These are phyloP conservation scores for Malurus cyaneus DNA, from an alignment of 2,113 vertebrate species.

Conservation along the genomic window DNA sequence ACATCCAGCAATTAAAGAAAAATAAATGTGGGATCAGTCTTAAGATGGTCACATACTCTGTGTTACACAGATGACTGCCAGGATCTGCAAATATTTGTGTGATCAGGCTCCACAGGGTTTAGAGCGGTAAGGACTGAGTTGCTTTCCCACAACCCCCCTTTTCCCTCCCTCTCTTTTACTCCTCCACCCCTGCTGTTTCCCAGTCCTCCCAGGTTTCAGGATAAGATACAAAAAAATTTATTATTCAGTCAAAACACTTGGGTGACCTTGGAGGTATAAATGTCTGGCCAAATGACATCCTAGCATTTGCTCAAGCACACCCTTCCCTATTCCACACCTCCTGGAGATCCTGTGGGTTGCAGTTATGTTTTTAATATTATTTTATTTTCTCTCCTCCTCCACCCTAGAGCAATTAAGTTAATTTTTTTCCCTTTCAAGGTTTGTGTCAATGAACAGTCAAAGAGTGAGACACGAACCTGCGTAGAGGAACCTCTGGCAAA, in stretches of 20 bases:
- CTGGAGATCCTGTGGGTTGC: neutral
- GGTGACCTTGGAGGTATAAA: slow-evolving; percentile 58
- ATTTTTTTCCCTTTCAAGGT: neutral
- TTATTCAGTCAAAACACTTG: slow-evolving; percentile 58
- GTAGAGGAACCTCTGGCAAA: slow-evolving; percentile 23
- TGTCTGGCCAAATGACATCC: slow-evolving; percentile 46
- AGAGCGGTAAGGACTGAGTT: neutral
- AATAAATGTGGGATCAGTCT: slow-evolving; percentile 1
- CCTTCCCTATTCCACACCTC: neutral
- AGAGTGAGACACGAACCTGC: neutral
- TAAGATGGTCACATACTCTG: slow-evolving; percentile 22
- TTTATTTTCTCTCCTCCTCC: neutral
- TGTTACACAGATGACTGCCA: slow-evolving; percentile 3
- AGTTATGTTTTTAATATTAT: slow-evolving; percentile 33
- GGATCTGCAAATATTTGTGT: slow-evolving; percentile 57
- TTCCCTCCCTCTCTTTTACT: neutral
- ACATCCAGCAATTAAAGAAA: slow-evolving; percentile 23
- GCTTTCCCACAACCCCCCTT: neutral
- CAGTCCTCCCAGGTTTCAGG: slow-evolving; percentile 24
- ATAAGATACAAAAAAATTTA: slow-evolving; percentile 19
- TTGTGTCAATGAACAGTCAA: slow-evolving; percentile 25
- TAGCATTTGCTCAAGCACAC: slow-evolving; percentile 30
- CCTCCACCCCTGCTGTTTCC: slow-evolving; percentile 37
- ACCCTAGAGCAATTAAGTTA: neutral
- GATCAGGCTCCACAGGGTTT: slow-evolving; percentile 41